phyloP scores from a whole-genome alignment of 2,888 invertebrate species.

The Acleris laterana region DNA sequence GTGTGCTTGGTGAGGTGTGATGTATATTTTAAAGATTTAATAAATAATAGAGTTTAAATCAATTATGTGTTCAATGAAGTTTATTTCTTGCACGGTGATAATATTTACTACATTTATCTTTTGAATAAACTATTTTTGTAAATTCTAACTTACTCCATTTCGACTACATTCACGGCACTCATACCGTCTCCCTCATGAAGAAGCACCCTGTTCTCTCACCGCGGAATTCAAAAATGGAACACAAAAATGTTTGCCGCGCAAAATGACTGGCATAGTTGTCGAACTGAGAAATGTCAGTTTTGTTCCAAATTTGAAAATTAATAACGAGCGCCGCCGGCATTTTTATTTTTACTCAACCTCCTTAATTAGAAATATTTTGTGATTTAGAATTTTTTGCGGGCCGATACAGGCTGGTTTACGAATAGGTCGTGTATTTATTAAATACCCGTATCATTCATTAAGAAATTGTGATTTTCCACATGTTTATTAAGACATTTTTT shows the following conservation, averaged over 20 bases:
- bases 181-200: constrained; percentile 31
- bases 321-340: constrained; percentile 66
- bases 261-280: constrained; percentile 72
- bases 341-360: constrained; percentile 67
- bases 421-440: constrained; percentile 32
- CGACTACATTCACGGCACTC: not conserved
- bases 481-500: not conserved
- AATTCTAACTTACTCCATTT: not conserved
- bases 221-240: constrained; percentile 58
- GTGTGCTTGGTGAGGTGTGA: too few relatives aligned
- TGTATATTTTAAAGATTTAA: too few relatives aligned
- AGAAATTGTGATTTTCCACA: not conserved
- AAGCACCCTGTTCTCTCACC: constrained; percentile 42
- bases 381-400: constrained; percentile 64
- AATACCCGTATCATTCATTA: constrained; percentile 19
- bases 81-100: too few relatives aligned
- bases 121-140: too few relatives aligned
- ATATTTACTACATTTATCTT: too few relatives aligned
- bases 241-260: constrained; percentile 68
- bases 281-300: constrained; percentile 77
- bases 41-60: too few relatives aligned
- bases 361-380: constrained; percentile 81
- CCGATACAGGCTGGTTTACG: constrained; percentile 38
- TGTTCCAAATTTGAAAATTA: constrained; percentile 82
- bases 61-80: too few relatives aligned